Evolutionary conservation across 2,113 vertebrate species (phyloP).

Genomic region (Stomatorhinus ivindoensis): DNA sequence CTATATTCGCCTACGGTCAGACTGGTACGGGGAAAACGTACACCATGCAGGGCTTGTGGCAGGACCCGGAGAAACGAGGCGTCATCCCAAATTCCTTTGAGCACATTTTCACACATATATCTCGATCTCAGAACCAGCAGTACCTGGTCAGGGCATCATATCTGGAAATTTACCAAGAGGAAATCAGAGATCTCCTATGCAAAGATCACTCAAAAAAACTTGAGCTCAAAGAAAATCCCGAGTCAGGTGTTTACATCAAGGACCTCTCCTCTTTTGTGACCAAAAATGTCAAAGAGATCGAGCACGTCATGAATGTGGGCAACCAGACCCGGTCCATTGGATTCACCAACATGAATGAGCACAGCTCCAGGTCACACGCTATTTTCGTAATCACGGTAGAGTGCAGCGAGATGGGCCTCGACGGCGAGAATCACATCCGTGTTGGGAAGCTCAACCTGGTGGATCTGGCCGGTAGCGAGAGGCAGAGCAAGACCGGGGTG

Average conservation of each 20-base stretch:
- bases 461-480: constrained; percentile 89
- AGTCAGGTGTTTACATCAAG: constrained; percentile 88
- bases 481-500: constrained; percentile 79
- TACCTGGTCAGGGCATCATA: constrained; percentile 94
- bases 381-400: constrained; percentile 92
- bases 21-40: constrained; percentile 95
- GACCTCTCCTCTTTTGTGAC: constrained; percentile 95
- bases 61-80: constrained; percentile 78
- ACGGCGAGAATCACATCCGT: constrained; percentile 86
- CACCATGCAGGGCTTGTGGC: constrained; percentile 91
- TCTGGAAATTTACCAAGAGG: constrained; percentile 95
- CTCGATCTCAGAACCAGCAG: constrained; percentile 91
- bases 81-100: constrained; percentile 90
- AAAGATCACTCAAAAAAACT: constrained; percentile 75
- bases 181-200: constrained; percentile 83
- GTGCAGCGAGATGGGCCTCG: constrained; percentile 83
- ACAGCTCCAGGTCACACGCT: constrained; percentile 90
- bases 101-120: constrained; percentile 96
- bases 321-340: constrained; percentile 83
- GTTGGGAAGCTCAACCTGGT: constrained; percentile 95
- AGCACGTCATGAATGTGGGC: constrained; percentile 92
- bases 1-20: constrained; percentile 90
- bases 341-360: constrained; percentile 92
- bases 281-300: constrained; percentile 95
- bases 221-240: constrained; percentile 88